Base-by-base conservation (phyloP, 23 tunicate genomes). In the Trididemnum nubilum region DNA sequence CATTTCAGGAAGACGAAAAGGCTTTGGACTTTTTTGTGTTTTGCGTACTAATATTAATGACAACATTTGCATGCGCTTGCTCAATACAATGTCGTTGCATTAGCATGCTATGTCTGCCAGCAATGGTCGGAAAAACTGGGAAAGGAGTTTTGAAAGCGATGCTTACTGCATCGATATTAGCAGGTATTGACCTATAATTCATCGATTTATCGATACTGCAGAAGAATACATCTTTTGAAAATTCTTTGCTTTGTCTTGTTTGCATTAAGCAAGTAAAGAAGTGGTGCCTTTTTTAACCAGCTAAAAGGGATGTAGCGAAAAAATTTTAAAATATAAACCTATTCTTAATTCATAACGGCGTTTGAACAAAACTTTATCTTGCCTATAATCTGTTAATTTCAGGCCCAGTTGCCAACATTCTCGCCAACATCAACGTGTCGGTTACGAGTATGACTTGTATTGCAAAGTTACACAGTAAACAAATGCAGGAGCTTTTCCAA, bases 401-500 rank as follows among this genome's bases (percentile, higher is more conserved):
- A 92, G 97, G 97, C 15, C 97, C 97, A 4, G 81, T 86, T n/a
- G 64, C 97, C 1, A 86, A 92, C 77, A 86, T 86, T 1, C 25
- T 86, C 64, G 49, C 71, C 60, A 90, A 92, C 71, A 61, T 81
- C n/a, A 71, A 82, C 1, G 85, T 87, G 35, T 90, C 91, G 9
- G 59, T 92, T 0, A 36, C 52, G 49, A 79, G 91, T 34, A 71
- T 92, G 70, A 82, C 88, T 22, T 92, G 97, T 83, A 69, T 86
- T 1, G 85, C 92, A 2, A 66, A 77, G 30, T 58, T 92, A 64
- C 92, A 86, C 0, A 61, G 54, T 27, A 39, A 79, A 19, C 97
- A 92, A 72, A 82, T 71, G 72, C 21, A 28, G 37, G 27, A 72
- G 28, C 36, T 92, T 33, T 39, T 92, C 31, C 51, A 78, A 24